These are phyloP conservation scores for Condylura cristata DNA, from an alignment of 2,113 vertebrate species.

Conservation along the genomic window DNA sequence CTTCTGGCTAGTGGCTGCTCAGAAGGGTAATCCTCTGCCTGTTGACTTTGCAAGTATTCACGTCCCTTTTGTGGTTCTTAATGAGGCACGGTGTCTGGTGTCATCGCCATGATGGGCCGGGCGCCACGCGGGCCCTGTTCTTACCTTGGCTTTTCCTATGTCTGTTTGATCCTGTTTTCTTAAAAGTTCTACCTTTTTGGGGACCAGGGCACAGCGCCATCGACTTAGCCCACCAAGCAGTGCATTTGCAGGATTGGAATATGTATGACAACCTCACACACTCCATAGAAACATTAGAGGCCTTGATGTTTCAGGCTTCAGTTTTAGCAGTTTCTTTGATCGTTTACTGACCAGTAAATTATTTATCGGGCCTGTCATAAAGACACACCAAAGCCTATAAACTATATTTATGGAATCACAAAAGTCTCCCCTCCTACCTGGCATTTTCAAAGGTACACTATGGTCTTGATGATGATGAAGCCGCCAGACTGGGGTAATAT, in stretches of 20 bases:
- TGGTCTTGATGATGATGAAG: background rate
- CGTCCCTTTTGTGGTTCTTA: background rate
- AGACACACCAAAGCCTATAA: slow-evolving; percentile 66
- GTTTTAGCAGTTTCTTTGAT: slow-evolving; percentile 63
- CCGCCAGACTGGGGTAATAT: accelerated
- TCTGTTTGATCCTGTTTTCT: background rate
- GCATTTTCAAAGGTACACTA: background rate
- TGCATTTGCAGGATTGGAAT: slow-evolving; percentile 2
- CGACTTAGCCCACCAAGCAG: background rate
- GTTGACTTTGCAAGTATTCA: background rate
- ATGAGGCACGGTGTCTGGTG: no score
- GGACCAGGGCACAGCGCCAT: background rate
- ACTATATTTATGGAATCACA: slow-evolving; percentile 63
- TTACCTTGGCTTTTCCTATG: background rate
- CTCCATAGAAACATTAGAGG: slow-evolving; percentile 43
- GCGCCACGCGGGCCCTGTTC: no score
- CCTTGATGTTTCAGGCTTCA: slow-evolving; percentile 41
- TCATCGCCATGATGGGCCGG: no score
- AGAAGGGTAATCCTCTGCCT: background rate
- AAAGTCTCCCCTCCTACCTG: slow-evolving; percentile 30
- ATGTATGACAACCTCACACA: background rate
- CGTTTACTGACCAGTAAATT: slow-evolving; percentile 77
- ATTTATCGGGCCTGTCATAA: slow-evolving; percentile 71
- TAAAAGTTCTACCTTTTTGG: background rate
- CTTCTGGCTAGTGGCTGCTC: slow-evolving; percentile 8